A percentile compares a stretch with the other conserved stretches of the same genome.
phyloP scores from a whole-genome alignment of 2,113 vertebrate genomes.

The Coptodon rendalli region DNA sequence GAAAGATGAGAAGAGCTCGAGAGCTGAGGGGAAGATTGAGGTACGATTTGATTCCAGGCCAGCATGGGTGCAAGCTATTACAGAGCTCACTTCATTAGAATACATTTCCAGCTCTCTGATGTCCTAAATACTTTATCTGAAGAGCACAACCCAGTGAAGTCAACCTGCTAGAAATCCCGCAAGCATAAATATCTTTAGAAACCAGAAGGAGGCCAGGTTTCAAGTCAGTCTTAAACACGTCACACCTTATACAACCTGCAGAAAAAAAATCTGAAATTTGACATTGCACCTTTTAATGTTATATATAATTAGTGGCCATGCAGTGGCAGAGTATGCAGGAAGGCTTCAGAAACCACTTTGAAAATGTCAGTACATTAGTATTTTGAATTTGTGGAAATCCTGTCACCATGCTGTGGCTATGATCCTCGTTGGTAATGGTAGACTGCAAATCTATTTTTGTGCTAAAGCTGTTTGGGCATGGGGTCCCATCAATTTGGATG shows the following conservation, averaged over 20 bases:
- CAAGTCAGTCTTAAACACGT: background rate
- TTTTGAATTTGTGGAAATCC: background rate
- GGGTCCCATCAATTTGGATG: background rate
- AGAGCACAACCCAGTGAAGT: conserved; percentile 6
- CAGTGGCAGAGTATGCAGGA: background rate
- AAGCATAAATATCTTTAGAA: background rate
- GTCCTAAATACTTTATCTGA: conserved; percentile 51
- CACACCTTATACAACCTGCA: background rate
- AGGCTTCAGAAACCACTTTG: background rate
- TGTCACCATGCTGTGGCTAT: background rate
- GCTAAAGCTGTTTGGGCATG: background rate
- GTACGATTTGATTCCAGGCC: conserved; percentile 1
- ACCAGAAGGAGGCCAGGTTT: background rate
- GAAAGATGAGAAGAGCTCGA: conserved; percentile 23
- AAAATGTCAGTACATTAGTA: background rate
- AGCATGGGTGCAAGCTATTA: conserved; percentile 10
- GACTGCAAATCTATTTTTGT: background rate
- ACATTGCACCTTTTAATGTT: background rate
- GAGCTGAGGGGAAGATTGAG: conserved; percentile 21
- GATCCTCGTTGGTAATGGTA: background rate
- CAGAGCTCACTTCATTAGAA: conserved; percentile 34
- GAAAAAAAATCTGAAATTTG: background rate
- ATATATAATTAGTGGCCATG: background rate
- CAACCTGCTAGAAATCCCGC: background rate
- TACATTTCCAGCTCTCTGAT: conserved; percentile 35